Conservation (phyloP, 2,113 vertebrate species). For the Hylia prasina region DNA sequence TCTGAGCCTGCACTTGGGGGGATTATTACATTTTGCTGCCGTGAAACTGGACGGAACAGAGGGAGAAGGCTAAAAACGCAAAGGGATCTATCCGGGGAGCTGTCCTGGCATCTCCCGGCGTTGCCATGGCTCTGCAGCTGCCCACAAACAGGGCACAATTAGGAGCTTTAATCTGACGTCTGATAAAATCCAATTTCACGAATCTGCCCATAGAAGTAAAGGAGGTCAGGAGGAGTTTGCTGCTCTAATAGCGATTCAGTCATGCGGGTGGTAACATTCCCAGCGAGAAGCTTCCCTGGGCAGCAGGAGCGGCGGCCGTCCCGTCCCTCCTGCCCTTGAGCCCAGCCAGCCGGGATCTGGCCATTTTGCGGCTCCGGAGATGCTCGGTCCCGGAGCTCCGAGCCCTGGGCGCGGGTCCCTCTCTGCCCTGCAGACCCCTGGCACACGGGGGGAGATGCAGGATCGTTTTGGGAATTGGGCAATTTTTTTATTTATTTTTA, state of each 20-base stretch:
- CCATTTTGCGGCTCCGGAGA: background rate
- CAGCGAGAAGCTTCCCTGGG: background rate
- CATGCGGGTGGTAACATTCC: background rate
- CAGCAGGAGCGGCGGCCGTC: background rate
- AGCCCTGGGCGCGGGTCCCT: background rate
- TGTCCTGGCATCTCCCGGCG: background rate
- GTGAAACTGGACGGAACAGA: background rate
- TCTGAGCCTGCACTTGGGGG: background rate
- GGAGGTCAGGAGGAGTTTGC: background rate
- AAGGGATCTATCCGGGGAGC: background rate
- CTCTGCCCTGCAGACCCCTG: background rate
- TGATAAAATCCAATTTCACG: constrained; percentile 19
- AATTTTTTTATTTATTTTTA: too few species aligned
- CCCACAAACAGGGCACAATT: background rate
- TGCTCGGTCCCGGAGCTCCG: background rate
- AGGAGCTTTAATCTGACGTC: constrained; percentile 4
- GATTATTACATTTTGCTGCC: background rate
- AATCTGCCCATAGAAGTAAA: background rate
- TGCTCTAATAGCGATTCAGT: background rate
- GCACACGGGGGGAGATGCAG: background rate
- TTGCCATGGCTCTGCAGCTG: constrained; percentile 40
- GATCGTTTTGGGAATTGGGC: background rate
- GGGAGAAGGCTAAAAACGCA: background rate
- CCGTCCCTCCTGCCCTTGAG: background rate
- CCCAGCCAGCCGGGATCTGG: background rate